Percentiles rank a stretch among this genome's conserved stretches.
These are phyloP conservation scores for Nyctibius grandis DNA, from an alignment of 2,797 vertebrate species.

Conservation along the genomic window DNA sequence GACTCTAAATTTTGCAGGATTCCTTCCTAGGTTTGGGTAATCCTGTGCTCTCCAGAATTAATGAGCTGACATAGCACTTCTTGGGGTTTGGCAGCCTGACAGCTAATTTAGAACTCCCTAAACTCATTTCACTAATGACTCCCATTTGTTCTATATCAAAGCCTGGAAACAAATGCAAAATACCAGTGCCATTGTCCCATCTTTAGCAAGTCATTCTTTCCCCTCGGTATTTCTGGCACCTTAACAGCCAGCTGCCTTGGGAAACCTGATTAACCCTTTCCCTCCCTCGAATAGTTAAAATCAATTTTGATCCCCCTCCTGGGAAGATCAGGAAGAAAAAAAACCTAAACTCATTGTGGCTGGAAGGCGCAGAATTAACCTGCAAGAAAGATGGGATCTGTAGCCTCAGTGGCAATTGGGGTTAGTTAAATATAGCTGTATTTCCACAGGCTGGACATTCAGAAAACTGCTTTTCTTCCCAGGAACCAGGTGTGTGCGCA, in stretches of 20 bases:
- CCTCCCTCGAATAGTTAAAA: neutral
- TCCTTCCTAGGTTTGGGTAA: slow-evolving; percentile 47
- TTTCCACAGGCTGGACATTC: neutral
- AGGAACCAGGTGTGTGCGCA: neutral
- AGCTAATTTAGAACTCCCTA: slow-evolving; percentile 66
- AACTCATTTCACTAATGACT: slow-evolving; percentile 70
- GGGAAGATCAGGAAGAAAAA: neutral
- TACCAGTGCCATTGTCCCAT: slow-evolving; percentile 61
- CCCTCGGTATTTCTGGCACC: slow-evolving; percentile 44
- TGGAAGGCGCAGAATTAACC: neutral
- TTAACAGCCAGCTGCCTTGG: slow-evolving; percentile 49
- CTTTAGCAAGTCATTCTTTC: slow-evolving; percentile 60
- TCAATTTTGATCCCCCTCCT: neutral
- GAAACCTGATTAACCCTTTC: slow-evolving; percentile 51
- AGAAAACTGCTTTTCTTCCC: neutral
- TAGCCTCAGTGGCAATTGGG: neutral
- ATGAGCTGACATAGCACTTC: slow-evolving; percentile 60
- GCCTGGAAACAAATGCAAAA: slow-evolving; percentile 67
- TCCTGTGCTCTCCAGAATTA: slow-evolving; percentile 38
- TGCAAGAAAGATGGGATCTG: neutral
- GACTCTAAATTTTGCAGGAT: slow-evolving; percentile 48
- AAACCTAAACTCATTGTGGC: neutral
- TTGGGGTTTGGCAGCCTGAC: slow-evolving; percentile 52
- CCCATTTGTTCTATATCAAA: slow-evolving; percentile 67
- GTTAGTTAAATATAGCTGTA: neutral